Evolutionary conservation across 2,113 vertebrate genomes (phyloP).

Genomic region (Corythornis vintsioides): DNA sequence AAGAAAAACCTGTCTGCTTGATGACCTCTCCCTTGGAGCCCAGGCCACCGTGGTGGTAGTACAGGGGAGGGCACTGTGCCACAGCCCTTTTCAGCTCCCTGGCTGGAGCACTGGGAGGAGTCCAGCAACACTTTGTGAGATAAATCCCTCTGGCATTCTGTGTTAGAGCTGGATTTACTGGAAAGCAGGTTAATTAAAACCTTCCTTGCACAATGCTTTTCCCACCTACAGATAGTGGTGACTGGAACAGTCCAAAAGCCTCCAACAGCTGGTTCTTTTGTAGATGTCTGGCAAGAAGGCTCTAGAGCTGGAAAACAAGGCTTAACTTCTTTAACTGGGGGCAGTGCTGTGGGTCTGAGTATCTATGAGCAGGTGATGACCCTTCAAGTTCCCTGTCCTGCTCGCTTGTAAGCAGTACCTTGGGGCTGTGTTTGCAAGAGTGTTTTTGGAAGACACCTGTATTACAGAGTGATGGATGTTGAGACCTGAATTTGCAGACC

Average conservation of each 20-base stretch:
- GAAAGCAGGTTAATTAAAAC: constrained; percentile 22
- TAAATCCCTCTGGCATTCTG: constrained; percentile 7
- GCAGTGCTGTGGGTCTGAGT: neutral
- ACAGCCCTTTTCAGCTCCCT: neutral
- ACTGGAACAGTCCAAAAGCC: neutral
- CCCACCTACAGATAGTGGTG: neutral
- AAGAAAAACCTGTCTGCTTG: neutral
- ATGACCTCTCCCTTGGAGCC: neutral
- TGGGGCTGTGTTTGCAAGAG: neutral
- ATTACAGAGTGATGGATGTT: neutral
- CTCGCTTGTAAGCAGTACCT: neutral
- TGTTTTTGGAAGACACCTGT: neutral
- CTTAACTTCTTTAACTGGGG: neutral
- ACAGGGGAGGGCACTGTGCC: neutral
- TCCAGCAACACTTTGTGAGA: neutral
- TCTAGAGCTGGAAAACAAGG: neutral
- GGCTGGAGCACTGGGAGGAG: neutral
- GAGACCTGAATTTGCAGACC: neutral
- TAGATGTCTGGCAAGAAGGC: neutral
- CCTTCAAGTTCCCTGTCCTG: neutral
- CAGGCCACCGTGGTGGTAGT: neutral
- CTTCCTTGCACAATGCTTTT: neutral
- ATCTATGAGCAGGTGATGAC: neutral
- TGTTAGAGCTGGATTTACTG: constrained; percentile 24
- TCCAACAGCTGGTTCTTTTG: neutral